Percentiles rank a stretch among this genome's conserved stretches.
phyloP scores from a whole-genome alignment of 2,797 vertebrate genomes.

The Psittacula echo region DNA sequence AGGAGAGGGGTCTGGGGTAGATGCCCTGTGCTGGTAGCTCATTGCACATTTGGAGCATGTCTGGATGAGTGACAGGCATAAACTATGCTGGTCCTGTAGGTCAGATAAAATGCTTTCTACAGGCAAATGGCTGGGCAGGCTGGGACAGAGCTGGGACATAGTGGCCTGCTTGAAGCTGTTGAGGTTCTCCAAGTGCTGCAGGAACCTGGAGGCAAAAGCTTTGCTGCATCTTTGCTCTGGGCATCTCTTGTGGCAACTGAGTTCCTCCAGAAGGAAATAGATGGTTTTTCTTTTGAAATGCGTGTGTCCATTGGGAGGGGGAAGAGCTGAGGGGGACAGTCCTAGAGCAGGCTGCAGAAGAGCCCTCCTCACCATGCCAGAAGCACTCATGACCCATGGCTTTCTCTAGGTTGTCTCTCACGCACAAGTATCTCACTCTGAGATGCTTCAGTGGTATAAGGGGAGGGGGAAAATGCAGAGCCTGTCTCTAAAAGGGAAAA shows the following conservation, averaged over 20 bases:
- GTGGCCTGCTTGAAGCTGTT: background rate
- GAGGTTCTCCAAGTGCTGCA: background rate
- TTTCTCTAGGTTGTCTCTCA: background rate
- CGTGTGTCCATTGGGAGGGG: background rate
- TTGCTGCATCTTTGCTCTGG: background rate
- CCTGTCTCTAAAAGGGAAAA: background rate
- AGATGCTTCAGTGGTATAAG: background rate
- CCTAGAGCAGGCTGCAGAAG: background rate
- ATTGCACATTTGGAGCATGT: background rate
- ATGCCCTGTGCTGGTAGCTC: background rate
- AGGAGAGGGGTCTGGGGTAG: background rate
- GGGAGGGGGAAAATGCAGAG: background rate
- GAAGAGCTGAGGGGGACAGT: background rate
- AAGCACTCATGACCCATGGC: background rate
- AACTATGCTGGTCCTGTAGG: background rate
- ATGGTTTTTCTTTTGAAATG: background rate
- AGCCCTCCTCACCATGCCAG: background rate
- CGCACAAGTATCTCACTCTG: fast-evolving
- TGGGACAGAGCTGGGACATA: background rate
- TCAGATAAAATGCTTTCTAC: background rate
- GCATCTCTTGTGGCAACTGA: background rate
- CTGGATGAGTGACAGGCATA: background rate
- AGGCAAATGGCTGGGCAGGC: background rate
- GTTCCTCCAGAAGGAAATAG: background rate
- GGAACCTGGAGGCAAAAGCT: background rate